Conservation (phyloP, 2,888 invertebrate genomes). For the Lasioglossum malachurum region DNA sequence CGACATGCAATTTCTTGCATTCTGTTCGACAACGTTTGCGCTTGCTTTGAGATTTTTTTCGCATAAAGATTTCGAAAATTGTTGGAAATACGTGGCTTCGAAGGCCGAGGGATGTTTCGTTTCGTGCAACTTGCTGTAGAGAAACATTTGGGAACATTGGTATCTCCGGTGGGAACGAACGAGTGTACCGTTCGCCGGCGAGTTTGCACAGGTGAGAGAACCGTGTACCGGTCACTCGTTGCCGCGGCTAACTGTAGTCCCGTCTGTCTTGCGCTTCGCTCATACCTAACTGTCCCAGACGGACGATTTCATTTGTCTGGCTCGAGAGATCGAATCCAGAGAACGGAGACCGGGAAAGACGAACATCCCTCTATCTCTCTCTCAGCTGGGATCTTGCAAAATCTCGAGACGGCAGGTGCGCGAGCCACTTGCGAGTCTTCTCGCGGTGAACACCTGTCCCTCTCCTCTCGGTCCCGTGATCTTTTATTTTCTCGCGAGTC, state of each 20-base stretch:
- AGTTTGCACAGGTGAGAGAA: slow-evolving; percentile 28
- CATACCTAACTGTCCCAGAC: slow-evolving; percentile 63
- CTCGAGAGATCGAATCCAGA: neutral
- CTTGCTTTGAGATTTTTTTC: no score
- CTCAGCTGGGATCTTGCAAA: slow-evolving; percentile 41
- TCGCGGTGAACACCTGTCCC: slow-evolving; percentile 62
- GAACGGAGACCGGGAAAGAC: neutral
- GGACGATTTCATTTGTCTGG: slow-evolving; percentile 39
- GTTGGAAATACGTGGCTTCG: no score
- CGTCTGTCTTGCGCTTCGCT: slow-evolving; percentile 29
- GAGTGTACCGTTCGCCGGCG: slow-evolving; percentile 49
- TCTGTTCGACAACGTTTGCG: no score
- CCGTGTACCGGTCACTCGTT: slow-evolving; percentile 36
- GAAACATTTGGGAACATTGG: neutral
- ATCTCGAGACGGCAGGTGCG: slow-evolving; percentile 67
- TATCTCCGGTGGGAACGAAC: neutral
- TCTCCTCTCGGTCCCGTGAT: neutral
- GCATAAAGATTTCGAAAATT: no score
- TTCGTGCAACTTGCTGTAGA: neutral
- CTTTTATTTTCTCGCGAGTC: neutral
- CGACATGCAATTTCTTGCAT: no score
- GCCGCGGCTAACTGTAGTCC: slow-evolving; percentile 62
- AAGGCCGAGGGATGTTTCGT: neutral
- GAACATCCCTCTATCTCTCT: neutral
- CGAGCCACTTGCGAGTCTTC: slow-evolving; percentile 44